Evolutionary conservation across 2,113 vertebrate genomes (phyloP).

Genomic region (Silurus asotus): DNA sequence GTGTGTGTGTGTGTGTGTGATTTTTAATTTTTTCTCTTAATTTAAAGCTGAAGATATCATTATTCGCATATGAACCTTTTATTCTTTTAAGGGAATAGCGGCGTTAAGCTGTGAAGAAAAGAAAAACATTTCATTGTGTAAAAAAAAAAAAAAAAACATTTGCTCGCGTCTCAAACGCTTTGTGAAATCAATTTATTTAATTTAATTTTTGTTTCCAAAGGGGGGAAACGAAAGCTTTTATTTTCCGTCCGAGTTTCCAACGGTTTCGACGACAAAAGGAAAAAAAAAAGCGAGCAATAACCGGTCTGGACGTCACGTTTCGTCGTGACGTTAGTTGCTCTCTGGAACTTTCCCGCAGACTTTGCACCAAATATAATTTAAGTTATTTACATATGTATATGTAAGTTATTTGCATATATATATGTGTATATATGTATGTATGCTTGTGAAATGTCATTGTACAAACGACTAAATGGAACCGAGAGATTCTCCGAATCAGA

Average conservation of each 20-base stretch:
- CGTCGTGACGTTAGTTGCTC: conserved; percentile 51
- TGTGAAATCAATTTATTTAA: conserved; percentile 35
- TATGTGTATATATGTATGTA: conserved; percentile 54
- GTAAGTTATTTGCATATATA: conserved; percentile 2
- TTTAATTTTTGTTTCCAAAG: conserved; percentile 66
- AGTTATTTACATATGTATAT: conserved; percentile 37
- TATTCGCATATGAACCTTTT: conserved; percentile 24
- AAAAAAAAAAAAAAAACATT: conserved; percentile 33
- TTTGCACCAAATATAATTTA: conserved; percentile 69
- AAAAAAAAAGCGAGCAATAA: conserved; percentile 71
- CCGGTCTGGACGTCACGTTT: conserved; percentile 59
- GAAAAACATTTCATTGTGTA: conserved; percentile 41
- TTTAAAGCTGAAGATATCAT: conserved; percentile 10
- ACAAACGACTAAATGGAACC: conserved; percentile 64
- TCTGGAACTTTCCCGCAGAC: conserved; percentile 51
- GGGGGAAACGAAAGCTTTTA: conserved; percentile 60
- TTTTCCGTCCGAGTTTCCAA: conserved; percentile 43
- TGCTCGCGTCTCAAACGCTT: conserved; percentile 53
- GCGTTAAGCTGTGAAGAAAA: conserved; percentile 3
- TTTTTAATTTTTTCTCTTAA: not conserved
- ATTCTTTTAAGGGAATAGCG: conserved; percentile 29
- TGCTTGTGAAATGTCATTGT: conserved; percentile 67
- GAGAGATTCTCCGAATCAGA: conserved; percentile 52
- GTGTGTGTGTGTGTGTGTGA: not conserved
- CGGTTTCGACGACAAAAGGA: conserved; percentile 62